Evolutionary conservation across 2,113 vertebrate genomes (phyloP).

Genomic region (Prietella phreatophila): DNA sequence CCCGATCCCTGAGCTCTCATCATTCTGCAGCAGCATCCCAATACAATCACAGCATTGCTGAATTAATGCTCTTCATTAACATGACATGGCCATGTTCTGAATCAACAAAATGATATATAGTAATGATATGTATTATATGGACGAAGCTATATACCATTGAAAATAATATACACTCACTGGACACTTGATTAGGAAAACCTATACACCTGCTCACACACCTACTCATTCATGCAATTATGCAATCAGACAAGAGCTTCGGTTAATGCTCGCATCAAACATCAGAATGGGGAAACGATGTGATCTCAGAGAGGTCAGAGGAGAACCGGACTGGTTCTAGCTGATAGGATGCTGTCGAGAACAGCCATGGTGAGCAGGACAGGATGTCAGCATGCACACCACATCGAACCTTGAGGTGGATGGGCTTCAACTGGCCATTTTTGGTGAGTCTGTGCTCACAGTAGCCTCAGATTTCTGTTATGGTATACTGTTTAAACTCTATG

Average conservation of each 20-base stretch:
- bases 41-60: constrained; percentile 31
- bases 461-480: not conserved
- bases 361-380: not conserved
- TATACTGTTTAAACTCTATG: constrained; percentile 6
- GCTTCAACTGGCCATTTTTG: not conserved
- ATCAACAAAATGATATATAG: not conserved
- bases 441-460: no score
- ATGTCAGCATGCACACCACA: not conserved
- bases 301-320: not conserved
- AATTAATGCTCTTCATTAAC: not conserved
- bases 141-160: not conserved
- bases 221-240: not conserved
- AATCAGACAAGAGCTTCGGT: not conserved
- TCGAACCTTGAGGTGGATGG: not conserved
- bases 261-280: not conserved
- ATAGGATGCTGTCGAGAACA: not conserved
- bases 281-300: not conserved
- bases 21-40: constrained; percentile 38
- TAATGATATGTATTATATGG: not conserved
- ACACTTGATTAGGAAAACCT: not conserved
- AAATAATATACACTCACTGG: not conserved
- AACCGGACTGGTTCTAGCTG: not conserved
- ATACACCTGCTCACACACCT: no score
- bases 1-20: constrained; percentile 52
- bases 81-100: not conserved